A percentile compares a stretch with the other conserved stretches of the same genome.
phyloP scores from a whole-genome alignment of 1,140 invertebrate genomes.

The Drosophila mayri region DNA sequence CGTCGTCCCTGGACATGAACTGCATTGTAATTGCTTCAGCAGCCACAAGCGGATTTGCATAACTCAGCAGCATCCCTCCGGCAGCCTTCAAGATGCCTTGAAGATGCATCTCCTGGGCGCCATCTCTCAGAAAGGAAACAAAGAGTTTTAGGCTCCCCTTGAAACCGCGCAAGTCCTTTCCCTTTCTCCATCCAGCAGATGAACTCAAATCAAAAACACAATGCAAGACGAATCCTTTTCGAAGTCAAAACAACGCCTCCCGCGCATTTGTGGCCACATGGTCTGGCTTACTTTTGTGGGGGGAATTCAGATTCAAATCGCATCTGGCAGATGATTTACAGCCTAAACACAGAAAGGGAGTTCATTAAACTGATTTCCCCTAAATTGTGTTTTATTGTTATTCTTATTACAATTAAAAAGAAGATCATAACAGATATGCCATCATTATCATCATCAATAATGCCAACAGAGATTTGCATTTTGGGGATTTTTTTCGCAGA shows the following conservation, averaged over 20 bases:
- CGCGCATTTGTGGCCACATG: constrained; percentile 70
- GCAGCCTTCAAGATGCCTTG: background rate
- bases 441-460: constrained; percentile 53
- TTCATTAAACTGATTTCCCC: constrained; percentile 46
- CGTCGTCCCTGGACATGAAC: constrained; percentile 45
- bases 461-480: constrained; percentile 52
- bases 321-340: constrained; percentile 56
- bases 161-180: background rate
- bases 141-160: constrained; percentile 12
- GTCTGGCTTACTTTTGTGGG: constrained; percentile 13
- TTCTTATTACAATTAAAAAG: constrained; percentile 32
- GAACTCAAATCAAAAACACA: constrained; percentile 41
- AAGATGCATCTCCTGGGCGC: constrained; percentile 40
- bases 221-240: constrained; percentile 58
- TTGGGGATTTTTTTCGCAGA: constrained; percentile 9
- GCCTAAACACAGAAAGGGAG: background rate
- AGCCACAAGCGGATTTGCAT: constrained; percentile 62
- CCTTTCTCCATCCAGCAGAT: constrained; percentile 21
- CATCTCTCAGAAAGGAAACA: constrained; percentile 37
- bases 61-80: constrained; percentile 3
- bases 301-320: constrained; percentile 57
- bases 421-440: constrained; percentile 46
- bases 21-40: constrained; percentile 65
- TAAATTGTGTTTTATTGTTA: background rate
- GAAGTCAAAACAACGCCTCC: constrained; percentile 52